Evolutionary conservation across 1,140 invertebrate species (phyloP).

Genomic region (Orchesella cincta): DNA sequence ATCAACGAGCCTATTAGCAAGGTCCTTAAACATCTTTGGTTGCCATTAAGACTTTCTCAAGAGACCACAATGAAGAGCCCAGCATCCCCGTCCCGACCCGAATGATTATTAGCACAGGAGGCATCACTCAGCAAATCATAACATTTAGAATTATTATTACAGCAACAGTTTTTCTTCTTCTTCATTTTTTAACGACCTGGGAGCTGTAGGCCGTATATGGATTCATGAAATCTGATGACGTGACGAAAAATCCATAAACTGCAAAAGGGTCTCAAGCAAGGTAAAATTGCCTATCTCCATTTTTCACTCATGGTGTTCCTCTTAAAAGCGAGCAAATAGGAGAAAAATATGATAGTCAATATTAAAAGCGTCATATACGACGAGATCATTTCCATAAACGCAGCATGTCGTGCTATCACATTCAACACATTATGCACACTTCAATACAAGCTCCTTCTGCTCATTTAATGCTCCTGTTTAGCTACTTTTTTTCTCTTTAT

Average conservation of each 20-base stretch:
- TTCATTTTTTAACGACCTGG: constrained; percentile 10
- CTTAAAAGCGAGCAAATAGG: not conserved
- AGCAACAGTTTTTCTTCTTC: not conserved
- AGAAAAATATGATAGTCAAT: not conserved
- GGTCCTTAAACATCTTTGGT: not conserved
- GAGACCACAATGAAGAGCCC: not conserved
- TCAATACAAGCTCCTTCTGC: not conserved
- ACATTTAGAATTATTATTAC: constrained; percentile 25
- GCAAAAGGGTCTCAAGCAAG: not conserved
- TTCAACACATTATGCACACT: constrained; percentile 24
- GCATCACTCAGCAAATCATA: constrained; percentile 17
- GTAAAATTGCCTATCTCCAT: not conserved
- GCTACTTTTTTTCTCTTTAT: not conserved
- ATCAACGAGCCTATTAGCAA: constrained; percentile 22
- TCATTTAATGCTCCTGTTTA: not conserved
- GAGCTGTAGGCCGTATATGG: no score
- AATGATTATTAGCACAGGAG: constrained; percentile 14
- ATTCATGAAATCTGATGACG: constrained; percentile 8
- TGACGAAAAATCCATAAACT: constrained; percentile 1
- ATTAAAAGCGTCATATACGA: constrained; percentile 20
- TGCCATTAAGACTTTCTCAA: constrained; percentile 1
- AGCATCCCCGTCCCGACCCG: no score
- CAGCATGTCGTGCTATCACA: constrained; percentile 17
- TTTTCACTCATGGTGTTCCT: not conserved
- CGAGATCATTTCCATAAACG: constrained; percentile 23